A percentile compares a stretch with the other conserved stretches of the same genome.
Evolutionary conservation across 2,888 invertebrate genomes (phyloP).

Genomic region (Conus canariensis): DNA sequence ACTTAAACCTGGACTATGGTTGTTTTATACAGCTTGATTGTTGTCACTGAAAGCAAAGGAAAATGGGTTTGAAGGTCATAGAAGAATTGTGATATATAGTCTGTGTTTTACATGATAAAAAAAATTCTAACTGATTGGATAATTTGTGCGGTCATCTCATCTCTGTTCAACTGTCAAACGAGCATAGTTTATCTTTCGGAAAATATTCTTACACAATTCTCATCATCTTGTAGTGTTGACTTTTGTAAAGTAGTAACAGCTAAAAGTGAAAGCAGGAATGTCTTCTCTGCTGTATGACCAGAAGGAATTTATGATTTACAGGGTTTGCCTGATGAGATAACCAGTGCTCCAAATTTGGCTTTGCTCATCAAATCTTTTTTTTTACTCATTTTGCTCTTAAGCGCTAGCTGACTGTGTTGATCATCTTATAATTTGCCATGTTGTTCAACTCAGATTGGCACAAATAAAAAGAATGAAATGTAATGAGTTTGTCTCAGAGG

Average conservation of each 20-base stretch:
- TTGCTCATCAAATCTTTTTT: background rate
- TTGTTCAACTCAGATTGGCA: background rate
- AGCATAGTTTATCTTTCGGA: background rate
- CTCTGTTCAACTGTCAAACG: background rate
- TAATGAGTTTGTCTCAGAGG: background rate
- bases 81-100: background rate
- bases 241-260: background rate
- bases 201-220: background rate
- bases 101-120: background rate
- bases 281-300: too few species aligned
- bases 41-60: background rate
- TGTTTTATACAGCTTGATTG: background rate
- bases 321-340: background rate
- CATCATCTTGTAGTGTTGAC: background rate
- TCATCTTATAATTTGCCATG: constrained; percentile 4
- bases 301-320: background rate
- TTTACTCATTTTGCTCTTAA: background rate
- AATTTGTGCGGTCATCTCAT: background rate
- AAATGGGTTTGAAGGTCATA: background rate
- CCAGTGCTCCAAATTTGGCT: background rate
- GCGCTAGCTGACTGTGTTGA: background rate
- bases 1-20: background rate
- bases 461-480: background rate
- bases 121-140: background rate
- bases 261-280: background rate